Base-by-base conservation (phyloP, 92 coral and sea anemone species). In the Parazoanthus swiftii region DNA sequence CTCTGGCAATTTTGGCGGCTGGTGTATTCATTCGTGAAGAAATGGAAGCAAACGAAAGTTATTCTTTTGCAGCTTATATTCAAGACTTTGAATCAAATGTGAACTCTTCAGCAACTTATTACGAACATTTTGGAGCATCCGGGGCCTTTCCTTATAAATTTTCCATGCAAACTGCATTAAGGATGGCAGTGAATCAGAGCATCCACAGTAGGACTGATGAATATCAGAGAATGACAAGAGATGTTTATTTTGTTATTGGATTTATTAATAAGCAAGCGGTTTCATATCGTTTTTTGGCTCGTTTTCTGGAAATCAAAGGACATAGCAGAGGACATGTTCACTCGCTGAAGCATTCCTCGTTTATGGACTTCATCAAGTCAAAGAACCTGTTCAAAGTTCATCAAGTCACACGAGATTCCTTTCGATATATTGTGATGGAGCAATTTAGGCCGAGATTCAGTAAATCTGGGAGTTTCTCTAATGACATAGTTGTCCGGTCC, bases 1-100 rank as follows among this genome's bases (percentile, higher is more conserved):
- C 76, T 72, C 76, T 72, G 76, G 76, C 76, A 72, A 26, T 72
- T 33, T 72, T 72, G 76, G 76, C 76, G 33, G 76, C 76, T 33
- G 76, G 76, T 33, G 38, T 72, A 72, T 72, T 72, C 76, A 72
- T 72, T 42, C 76, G 18, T 72, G 76, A 72, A 72, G 76, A 72
- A 25, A 72, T 72, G 6, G 18, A 72, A 33, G 10, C 36, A 72
- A 72, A 72, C 21, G 1, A 26, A n/a, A 33, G 15, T 33, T 72
- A 72, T 72, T 33, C 76, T 9, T 15, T 72, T 37, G 37, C 76
- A 72, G 76, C 33, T 33, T 72, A 72, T 25, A 29, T 72, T 72
- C 38, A 72, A 42, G 37, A 72, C 18, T 72, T 33, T 8, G 43
- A 72, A 20, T 14, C 33, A 10, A 72, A 72, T 26, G 11, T 72